A percentile compares a stretch with the other conserved stretches of the same genome.
Evolutionary conservation across 2,113 vertebrate species (phyloP).

Genomic region (Petaurus breviceps): DNA sequence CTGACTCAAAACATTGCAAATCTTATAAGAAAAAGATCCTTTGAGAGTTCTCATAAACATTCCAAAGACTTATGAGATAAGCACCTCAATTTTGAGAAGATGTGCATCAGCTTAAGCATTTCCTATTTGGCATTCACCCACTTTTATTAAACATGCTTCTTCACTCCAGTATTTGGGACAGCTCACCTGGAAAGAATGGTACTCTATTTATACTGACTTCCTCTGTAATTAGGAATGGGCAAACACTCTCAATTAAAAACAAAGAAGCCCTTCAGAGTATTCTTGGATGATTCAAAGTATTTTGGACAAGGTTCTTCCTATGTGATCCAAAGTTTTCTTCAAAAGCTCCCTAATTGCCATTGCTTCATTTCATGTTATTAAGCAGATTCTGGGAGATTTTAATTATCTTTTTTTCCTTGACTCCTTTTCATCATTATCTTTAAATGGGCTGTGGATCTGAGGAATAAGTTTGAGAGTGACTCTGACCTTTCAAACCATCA

Average conservation of each 20-base stretch:
- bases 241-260: constrained; percentile 47
- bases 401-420: not conserved
- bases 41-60: constrained; percentile 30
- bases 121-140: not conserved
- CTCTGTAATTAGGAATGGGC: constrained; percentile 29
- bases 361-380: not conserved
- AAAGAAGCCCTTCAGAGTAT: constrained; percentile 41
- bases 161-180: not conserved
- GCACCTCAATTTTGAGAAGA: constrained; percentile 35
- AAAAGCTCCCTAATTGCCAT: not conserved
- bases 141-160: constrained; percentile 27
- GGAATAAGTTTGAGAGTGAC: not conserved
- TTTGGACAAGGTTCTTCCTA: constrained; percentile 36
- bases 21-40: constrained; percentile 2
- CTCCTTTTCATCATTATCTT: constrained; percentile 26
- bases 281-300: constrained; percentile 15
- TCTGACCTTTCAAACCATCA: not conserved
- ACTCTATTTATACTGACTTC: constrained; percentile 13
- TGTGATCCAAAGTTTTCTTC: constrained; percentile 17
- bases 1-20: not conserved
- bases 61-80: constrained; percentile 40
- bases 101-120: constrained; percentile 30
- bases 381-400: constrained; percentile 6
- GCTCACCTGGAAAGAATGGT: not conserved
- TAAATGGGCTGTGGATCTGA: not conserved